Evolutionary conservation across 2,797 vertebrate species (phyloP), one percentile per base, ranked within the genome.

Genomic region (Halcyon leucocephala): DNA sequence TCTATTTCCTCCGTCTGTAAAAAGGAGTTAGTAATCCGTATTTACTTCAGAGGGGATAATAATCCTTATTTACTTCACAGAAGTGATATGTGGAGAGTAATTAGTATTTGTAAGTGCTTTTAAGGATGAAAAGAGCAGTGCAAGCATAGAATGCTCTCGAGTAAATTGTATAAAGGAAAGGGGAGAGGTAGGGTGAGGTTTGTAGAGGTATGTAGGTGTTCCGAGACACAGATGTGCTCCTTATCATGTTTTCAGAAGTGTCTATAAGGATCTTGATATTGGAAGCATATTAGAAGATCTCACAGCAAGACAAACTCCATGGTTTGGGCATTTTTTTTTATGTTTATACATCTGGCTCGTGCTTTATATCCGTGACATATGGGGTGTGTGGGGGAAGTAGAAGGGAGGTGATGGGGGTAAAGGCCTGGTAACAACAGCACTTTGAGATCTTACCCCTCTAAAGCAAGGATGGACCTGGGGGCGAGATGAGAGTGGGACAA

Each of bases 61-160:
- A 94, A 90, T 94, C 65, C 84, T 79, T 76, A 66, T 78, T 96
- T 94, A 83, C 37, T 69, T 96, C 80, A 66, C 82, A 87, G 79
- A 87, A 90, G 52, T 61, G 87, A 55, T 92, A 92, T 76, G 35
- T 72, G 82, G 86, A 66, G 42, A 64, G 67, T 92, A 92, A 96
- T 96, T 96, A 91, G 65, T 95, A 69, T 93, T 94, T 71, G 13
- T 86, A 64, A 90, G 91, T 82, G 60, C 58, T 95, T 96, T 90
- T 94, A 84, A 80, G 77, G 49, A 89, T 87, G 58, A 85, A 85
- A 81, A 88, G 57, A 37, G 49, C 48, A 52, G 37, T 72, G 54
- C 61, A 83, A 48, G 46, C 55, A 12, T 14, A 25, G 69, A 67
- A 74, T 46, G 19, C 37, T 82, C 26, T 48, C 39, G 19, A 54